Percentiles rank a stretch among this genome's conserved stretches.
Conservation (phyloP, 2,797 vertebrate species). For the Xiphophorus birchmanni region DNA sequence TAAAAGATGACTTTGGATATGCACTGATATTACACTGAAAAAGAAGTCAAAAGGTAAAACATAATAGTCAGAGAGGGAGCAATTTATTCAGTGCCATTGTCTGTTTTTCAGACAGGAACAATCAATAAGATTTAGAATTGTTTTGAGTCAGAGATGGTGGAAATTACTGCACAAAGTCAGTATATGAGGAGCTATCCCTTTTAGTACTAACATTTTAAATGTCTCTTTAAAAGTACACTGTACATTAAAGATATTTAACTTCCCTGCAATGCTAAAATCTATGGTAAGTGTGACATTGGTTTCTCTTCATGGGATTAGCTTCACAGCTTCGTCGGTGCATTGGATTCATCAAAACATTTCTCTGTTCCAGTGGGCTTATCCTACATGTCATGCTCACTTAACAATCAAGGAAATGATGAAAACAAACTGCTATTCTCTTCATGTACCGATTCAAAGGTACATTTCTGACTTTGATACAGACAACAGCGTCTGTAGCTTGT, state of each 20-base stretch:
- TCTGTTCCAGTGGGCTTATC: constrained; percentile 5
- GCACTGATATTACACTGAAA: constrained; percentile 31
- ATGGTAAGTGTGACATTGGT: constrained; percentile 35
- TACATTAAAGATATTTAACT: neutral
- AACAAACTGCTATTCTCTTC: neutral
- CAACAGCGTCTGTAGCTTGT: neutral
- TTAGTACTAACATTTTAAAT: neutral
- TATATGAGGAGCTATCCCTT: too few species aligned
- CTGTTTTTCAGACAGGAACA: constrained; percentile 26
- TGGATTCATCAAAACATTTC: constrained; percentile 17
- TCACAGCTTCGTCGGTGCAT: neutral
- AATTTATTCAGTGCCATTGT: constrained; percentile 3
- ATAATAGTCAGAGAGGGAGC: constrained; percentile 14
- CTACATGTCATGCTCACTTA: neutral
- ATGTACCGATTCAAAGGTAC: neutral
- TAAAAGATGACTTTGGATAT: constrained; percentile 26
- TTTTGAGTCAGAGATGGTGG: neutral
- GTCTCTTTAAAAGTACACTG: neutral
- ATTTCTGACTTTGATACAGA: neutral
- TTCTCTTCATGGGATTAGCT: constrained; percentile 45
- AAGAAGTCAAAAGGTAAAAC: constrained; percentile 33
- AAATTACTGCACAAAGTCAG: neutral
- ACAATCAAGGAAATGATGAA: neutral
- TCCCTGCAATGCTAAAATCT: neutral
- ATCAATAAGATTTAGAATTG: constrained; percentile 2